Base-by-base conservation (phyloP, 2,888 invertebrate genomes). In the Limnephilus lunatus region DNA sequence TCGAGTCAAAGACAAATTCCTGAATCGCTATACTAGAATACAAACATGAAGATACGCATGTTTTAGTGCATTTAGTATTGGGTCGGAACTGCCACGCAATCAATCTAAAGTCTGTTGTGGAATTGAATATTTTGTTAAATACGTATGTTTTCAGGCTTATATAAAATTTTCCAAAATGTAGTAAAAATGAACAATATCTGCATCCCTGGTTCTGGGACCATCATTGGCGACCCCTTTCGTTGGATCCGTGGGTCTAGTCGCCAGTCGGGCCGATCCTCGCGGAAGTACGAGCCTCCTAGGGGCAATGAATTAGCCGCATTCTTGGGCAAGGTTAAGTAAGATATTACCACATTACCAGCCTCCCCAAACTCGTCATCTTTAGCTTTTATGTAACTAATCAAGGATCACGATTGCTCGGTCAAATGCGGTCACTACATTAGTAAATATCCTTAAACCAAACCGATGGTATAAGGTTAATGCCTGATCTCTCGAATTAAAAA, bases 361-460 rank as follows among this genome's bases (percentile, higher is more conserved):
- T 86, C 86, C 86, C 86, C 86, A 30, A 25, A 86, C n/a, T 48
- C 86, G 86, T 86, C 86, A 86, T 86, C 86, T 86, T 25, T 48
- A n/a, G 9, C 68, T 68, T 32, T 48, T 48, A 44, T 53, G 86
- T 86, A 44, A 1, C 12, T 44, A 86, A 86, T 25, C 85, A 82
- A 15, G 14, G 32, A 82, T 39, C 85, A 85, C 85, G 30, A 30
- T 30, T 86, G n/a, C 39, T 86, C 15, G 53, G n/a, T 14, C 48
- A n/a, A 31, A 86, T 86, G 53, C 30, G 86, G 86, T 86, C 31
- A 14, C 31, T 44, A 86, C 48, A 48, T 48, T 86, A 44, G 39
- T 31, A n/a, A n/a, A n/a, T n/a, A 30, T 25, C 68, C 68, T 68
- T n/a, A 68, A 25, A 25, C 19, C 53, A 53, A 53, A 53, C 19